Evolutionary conservation across 2,888 invertebrate species (phyloP).

Genomic region (Pecten maximus): DNA sequence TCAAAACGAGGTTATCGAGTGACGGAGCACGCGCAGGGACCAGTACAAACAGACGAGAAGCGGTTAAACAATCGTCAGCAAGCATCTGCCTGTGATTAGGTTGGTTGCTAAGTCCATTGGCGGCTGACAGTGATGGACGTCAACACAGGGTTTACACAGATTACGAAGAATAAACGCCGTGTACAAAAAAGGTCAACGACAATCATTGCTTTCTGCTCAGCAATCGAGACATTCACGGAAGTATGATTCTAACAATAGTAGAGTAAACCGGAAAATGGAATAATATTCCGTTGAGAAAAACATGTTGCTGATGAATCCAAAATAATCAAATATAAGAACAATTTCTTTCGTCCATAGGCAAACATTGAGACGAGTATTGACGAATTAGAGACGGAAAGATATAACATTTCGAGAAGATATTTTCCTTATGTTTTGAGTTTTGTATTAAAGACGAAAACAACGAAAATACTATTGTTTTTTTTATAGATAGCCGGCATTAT

Average conservation of each 20-base stretch:
- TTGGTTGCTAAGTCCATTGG: not conserved
- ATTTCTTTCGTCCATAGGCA: too few species aligned
- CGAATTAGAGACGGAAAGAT: too few species aligned
- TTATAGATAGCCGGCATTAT: too few species aligned
- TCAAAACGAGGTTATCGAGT: not conserved
- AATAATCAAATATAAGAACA: too few species aligned
- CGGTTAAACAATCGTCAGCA: not conserved
- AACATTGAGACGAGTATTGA: too few species aligned
- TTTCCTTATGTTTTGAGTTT: too few species aligned
- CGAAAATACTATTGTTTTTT: too few species aligned
- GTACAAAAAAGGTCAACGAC: not conserved
- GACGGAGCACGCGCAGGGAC: conserved; percentile 15
- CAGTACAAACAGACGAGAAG: not conserved
- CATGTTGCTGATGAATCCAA: not conserved
- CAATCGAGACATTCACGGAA: not conserved
- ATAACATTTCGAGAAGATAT: too few species aligned
- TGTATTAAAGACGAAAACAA: too few species aligned
- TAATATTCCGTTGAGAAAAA: not conserved
- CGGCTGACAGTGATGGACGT: not conserved
- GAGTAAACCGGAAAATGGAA: not conserved
- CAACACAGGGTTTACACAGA: not conserved
- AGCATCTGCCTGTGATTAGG: not conserved
- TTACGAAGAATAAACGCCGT: not conserved
- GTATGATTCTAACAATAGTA: not conserved
- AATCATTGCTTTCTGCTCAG: not conserved